phyloP scores from a whole-genome alignment of 2,797 vertebrate species.

The Crocidura indochinensis region DNA sequence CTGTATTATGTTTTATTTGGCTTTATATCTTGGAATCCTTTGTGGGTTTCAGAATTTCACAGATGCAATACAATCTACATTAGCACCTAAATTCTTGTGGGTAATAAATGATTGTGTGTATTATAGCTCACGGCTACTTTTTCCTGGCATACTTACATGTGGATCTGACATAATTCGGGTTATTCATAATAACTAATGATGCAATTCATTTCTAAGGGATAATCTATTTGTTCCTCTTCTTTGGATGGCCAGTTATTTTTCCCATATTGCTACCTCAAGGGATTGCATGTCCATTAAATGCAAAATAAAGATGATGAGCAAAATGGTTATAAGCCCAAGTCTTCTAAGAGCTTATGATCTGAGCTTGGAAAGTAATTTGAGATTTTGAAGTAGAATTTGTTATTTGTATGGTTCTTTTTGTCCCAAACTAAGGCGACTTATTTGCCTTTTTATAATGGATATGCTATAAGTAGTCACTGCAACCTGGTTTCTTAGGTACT shows the following conservation, averaged over 20 bases:
- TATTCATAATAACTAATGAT: slow-evolving; percentile 81
- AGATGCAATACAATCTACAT: slow-evolving; percentile 78
- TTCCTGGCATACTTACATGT: slow-evolving; percentile 75
- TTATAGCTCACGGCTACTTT: slow-evolving; percentile 76
- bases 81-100: slow-evolving; percentile 82
- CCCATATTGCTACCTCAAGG: slow-evolving; percentile 34
- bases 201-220: slow-evolving; percentile 79
- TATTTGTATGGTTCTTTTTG: slow-evolving; percentile 22
- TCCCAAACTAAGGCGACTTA: background rate
- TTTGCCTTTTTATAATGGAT: slow-evolving; percentile 2
- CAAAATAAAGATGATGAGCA: slow-evolving; percentile 65
- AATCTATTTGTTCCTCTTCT: slow-evolving; percentile 61
- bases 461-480: background rate
- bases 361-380: slow-evolving; percentile 55
- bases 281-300: slow-evolving; percentile 63
- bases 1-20: slow-evolving; percentile 84
- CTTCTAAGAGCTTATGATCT: slow-evolving; percentile 39
- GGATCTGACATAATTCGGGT: slow-evolving; percentile 80
- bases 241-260: slow-evolving; percentile 68
- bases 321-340: slow-evolving; percentile 56
- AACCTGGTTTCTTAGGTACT: background rate
- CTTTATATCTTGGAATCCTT: slow-evolving; percentile 82
- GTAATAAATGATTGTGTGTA: slow-evolving; percentile 81
- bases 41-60: slow-evolving; percentile 82
- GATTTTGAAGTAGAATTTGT: slow-evolving; percentile 59